These are phyloP conservation scores for Acanthisitta chloris DNA, from an alignment of 2,113 vertebrate species.

Conservation along the genomic window DNA sequence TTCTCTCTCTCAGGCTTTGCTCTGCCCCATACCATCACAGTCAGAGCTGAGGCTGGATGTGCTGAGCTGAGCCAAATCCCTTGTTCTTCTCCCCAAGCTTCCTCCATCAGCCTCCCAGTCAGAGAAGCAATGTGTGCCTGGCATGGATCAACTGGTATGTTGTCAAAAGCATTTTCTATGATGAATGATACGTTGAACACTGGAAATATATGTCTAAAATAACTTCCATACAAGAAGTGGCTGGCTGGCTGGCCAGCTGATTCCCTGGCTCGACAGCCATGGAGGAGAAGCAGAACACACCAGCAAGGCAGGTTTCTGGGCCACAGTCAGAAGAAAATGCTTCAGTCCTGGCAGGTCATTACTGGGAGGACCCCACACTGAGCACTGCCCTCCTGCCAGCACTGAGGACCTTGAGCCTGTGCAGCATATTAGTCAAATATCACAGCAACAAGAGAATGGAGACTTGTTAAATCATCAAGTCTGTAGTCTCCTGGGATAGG, in stretches of 20 bases:
- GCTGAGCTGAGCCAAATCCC: neutral
- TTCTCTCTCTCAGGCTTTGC: neutral
- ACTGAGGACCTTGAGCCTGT: neutral
- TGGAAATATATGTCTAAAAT: neutral
- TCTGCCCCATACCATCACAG: neutral
- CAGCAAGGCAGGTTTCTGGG: neutral
- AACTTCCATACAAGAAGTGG: neutral
- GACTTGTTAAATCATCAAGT: neutral
- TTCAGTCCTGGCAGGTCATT: neutral
- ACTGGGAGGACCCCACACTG: neutral
- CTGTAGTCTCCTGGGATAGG: rapidly evolving
- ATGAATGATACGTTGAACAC: neutral
- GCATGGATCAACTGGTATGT: neutral
- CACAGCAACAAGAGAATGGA: neutral
- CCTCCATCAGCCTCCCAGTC: neutral
- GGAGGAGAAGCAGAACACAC: neutral
- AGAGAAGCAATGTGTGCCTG: neutral
- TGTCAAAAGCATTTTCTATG: neutral
- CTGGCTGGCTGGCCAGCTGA: neutral
- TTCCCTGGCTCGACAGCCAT: neutral
- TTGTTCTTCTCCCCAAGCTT: neutral
- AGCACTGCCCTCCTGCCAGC: neutral
- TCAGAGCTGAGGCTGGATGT: neutral
- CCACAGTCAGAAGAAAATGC: neutral
- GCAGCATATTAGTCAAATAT: neutral